Evolutionary conservation across 2,113 vertebrate species (phyloP).

Genomic region (Zosterops lateralis): DNA sequence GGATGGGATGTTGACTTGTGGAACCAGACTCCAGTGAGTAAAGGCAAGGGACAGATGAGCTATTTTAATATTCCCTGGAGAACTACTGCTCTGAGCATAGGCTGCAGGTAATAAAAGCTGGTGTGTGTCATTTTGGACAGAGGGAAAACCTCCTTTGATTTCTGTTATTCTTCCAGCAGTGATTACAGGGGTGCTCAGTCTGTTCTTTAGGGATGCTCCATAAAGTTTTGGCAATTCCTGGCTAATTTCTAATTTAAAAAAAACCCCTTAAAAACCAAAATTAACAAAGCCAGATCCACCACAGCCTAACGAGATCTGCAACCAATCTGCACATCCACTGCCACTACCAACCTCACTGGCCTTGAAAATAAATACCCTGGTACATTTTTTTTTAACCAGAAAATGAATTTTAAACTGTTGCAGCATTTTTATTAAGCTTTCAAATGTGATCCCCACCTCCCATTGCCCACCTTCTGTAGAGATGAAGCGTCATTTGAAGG

Average conservation of each 20-base stretch:
- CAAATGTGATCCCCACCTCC: not conserved
- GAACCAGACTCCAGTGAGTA: not conserved
- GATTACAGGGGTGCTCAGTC: not conserved
- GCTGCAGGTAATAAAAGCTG: not conserved
- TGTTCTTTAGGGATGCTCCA: not conserved
- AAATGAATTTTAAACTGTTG: not conserved
- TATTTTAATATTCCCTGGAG: not conserved
- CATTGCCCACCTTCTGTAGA: fast-evolving
- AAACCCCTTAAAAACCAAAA: not conserved
- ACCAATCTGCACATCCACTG: too few species aligned
- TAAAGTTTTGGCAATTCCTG: not conserved
- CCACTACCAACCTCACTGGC: not conserved
- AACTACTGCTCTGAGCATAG: not conserved
- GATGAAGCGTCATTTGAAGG: not conserved
- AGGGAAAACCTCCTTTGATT: fast-evolving
- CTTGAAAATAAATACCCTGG: not conserved
- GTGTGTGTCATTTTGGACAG: not conserved
- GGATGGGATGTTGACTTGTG: not conserved
- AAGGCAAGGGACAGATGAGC: not conserved
- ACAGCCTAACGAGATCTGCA: not conserved
- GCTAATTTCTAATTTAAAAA: not conserved
- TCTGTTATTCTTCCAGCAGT: not conserved
- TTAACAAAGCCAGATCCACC: not conserved
- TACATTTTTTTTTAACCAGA: not conserved
- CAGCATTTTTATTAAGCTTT: not conserved